A percentile compares a stretch with the other conserved stretches of the same genome.
Conservation (phyloP, 2,888 invertebrate genomes). For the Athalia circularis region DNA sequence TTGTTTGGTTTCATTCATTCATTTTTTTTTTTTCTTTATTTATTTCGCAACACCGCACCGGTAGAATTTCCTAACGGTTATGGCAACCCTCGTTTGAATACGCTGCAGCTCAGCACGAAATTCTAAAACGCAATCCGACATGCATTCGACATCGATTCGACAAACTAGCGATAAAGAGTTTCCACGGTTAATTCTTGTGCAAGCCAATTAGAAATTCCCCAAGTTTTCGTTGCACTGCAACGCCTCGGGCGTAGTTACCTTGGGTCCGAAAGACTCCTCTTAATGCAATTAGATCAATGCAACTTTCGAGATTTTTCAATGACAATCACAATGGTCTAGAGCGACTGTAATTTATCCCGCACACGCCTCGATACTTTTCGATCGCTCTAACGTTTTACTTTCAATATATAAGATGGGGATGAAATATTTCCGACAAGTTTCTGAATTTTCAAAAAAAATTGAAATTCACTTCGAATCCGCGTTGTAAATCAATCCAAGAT, state of each 20-base stretch:
- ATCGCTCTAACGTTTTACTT: too few species aligned
- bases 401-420: too few species aligned
- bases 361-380: too few species aligned
- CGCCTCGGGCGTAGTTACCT: constrained; percentile 1
- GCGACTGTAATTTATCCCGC: too few species aligned
- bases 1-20: neutral
- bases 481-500: constrained; percentile 69
- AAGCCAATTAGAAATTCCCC: constrained; percentile 13
- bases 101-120: neutral
- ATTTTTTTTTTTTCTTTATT: constrained; percentile 3
- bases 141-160: constrained; percentile 5
- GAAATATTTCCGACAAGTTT: constrained; percentile 19
- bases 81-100: constrained; percentile 10
- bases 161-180: neutral
- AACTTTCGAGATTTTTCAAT: too few species aligned
- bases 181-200: neutral
- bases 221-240: constrained; percentile 4
- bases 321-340: too few species aligned
- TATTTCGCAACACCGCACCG: constrained; percentile 38
- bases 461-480: constrained; percentile 46
- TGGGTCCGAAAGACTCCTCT: neutral
- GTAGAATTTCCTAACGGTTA: constrained; percentile 62
- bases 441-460: constrained; percentile 9
- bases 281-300: neutral
- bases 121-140: constrained; percentile 3